Evolutionary conservation across 1,140 invertebrate genomes (phyloP), one percentile per base, ranked within the genome.

Genomic region (Drosophila prosaltans): DNA sequence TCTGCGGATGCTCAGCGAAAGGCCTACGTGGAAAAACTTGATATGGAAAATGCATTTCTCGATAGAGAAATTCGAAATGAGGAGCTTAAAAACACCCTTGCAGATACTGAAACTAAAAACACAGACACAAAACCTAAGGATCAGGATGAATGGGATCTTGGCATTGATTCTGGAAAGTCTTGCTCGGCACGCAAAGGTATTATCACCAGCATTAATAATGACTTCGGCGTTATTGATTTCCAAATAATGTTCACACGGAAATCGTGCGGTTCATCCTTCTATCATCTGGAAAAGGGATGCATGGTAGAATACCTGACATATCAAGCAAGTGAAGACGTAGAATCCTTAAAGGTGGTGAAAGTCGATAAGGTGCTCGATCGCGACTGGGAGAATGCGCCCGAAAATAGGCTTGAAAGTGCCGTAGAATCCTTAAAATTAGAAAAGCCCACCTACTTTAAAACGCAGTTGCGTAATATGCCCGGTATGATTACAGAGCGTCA

Each of bases 401-500:
- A 24, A 10, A 26, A 51, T 2, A 26, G 26, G 9, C 21, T 72
- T 10, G 36, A 28, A 1, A 51, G 63, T n/a, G 28, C 43, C 8
- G 32, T 91, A 6, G 60, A 75, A 10, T 69, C 68, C 0, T 16
- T 91, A 2, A 86, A 66, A n/a, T 24, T 10, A 1, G 85, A 92
- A 10, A 90, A 93, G 61, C 80, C 91, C 0, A 88, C 75, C 6
- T 91, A 73, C 39, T 94, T 92, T 72, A 82, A 93, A 43, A 91
- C 93, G 1, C 91, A 93, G 62, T 84, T 93, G 54, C 93, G 93
- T 73, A 92, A 90, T 30, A 81, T 94, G 24, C 77, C 95, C 21
- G 94, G 93, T 0, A 92, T 94, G 81, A 94, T 96, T 16, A 89
- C 80, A 3, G 78, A 84, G 54, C 93, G 94, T 43, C 72, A 93